A percentile compares a stretch with the other conserved stretches of the same genome.
These are phyloP conservation scores for Sialis fuliginosa DNA, from an alignment of 2,888 invertebrate species.

Conservation along the genomic window DNA sequence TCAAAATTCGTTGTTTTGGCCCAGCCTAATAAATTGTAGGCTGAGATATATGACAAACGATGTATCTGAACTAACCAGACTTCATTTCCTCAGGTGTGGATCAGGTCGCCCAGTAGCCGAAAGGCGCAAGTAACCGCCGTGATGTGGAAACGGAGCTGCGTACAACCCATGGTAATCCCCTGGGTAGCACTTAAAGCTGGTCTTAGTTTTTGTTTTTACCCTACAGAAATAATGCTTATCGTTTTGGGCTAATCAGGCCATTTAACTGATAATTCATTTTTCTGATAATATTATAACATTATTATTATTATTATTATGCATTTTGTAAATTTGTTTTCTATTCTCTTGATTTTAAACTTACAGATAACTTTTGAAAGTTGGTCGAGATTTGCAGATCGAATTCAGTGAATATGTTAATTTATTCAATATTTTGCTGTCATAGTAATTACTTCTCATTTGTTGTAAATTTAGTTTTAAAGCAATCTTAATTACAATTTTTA, in stretches of 20 bases:
- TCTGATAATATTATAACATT: not conserved
- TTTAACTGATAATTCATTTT: not conserved
- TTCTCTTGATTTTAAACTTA: conserved; percentile 24
- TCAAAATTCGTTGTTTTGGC: conserved; percentile 15
- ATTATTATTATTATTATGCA: conserved; percentile 4
- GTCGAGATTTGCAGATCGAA: conserved; percentile 25
- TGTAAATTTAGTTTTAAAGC: conserved; percentile 8
- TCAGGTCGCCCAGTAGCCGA: conserved; percentile 18
- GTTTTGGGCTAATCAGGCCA: conserved; percentile 9
- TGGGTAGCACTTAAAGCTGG: conserved; percentile 21
- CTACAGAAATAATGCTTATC: conserved; percentile 9
- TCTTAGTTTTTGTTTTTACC: conserved; percentile 23
- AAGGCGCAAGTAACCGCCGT: conserved; percentile 11
- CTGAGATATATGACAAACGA: conserved; percentile 25
- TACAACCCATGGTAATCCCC: conserved; percentile 34
- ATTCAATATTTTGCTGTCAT: conserved; percentile 17
- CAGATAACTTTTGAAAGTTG: conserved; percentile 21
- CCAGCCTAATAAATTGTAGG: conserved; percentile 20
- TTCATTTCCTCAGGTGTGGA: conserved; percentile 34
- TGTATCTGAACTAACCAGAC: conserved; percentile 28
- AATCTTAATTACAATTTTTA: no score
- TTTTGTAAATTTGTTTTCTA: conserved; percentile 11
- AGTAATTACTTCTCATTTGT: conserved; percentile 7
- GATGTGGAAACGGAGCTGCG: conserved; percentile 11
- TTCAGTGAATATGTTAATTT: conserved; percentile 24